Base-by-base conservation (phyloP, 1,140 invertebrate genomes). In the Frieseomelitta varia region DNA sequence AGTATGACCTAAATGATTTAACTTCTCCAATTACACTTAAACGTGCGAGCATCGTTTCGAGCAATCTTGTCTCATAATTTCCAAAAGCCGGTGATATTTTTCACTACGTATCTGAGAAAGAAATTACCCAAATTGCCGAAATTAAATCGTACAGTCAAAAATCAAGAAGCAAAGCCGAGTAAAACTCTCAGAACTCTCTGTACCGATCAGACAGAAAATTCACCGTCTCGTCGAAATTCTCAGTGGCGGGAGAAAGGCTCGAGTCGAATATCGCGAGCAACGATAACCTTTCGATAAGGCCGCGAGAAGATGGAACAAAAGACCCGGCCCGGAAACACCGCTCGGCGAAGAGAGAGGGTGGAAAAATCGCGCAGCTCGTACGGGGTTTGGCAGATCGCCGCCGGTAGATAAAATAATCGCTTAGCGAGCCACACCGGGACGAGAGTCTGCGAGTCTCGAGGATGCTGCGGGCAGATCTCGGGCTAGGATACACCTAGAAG, bases 321-420 rank as follows among this genome's bases (percentile, higher is more conserved):
- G 76, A n/a, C 34, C 73, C 27, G 15, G 53, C n/a, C 6, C 30
- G 34, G 24, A 21, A 69, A 30, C 11, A 14, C n/a, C 10, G 67
- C 1, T 17, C 30, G 30, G 30, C 30, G 30, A 30, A 30, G 30
- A 30, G 8, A 17, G 2, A 67, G 39, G 47, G 58, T 27, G n/a
- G 79, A 55, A 58, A 71, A 51, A 81, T 72, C 53, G 79, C 61
- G 55, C 65, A 24, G 73, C 81, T 87, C 86, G 85, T 88, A 84
- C 75, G 80, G 84, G 65, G 84, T 90, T 90, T 93, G 93, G 93
- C 93, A 93, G 93, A 94, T 94, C 90, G 93, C 93, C 93, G 78
- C 76, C 67, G 71, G 69, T 56, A 83, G 93, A 94, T 93, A 93
- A 93, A 93, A 93, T 94, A 94, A 93, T 94, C 93, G 93, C 90